Base-by-base conservation (phyloP, 2,888 invertebrate genomes). In the Conomelus anceps region DNA sequence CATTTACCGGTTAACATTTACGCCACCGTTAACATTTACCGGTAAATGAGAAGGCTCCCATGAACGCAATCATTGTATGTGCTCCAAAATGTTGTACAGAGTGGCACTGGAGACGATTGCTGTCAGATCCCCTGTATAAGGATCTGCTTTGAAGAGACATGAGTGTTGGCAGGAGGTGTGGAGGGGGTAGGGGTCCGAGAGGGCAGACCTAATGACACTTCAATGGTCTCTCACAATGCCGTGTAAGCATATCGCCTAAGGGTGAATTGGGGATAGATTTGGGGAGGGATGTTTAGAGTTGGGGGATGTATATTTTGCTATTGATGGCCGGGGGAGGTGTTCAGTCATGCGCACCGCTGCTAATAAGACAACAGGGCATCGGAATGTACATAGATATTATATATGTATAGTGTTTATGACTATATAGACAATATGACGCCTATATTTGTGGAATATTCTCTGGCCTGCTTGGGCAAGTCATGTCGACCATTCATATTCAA, bases 141-240 rank as follows among this genome's bases (percentile, higher is more conserved):
- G 88, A 34, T 87, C 11, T n/a, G 63, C 63, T 63, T 63, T 63
- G 63, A 63, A 34, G 34, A 34, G 63, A n/a, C n/a, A n/a, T n/a
- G n/a, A n/a, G n/a, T n/a, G n/a, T n/a, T n/a, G 63, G 4, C 63
- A n/a, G 63, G 20, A 17, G 34, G 34, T 13, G 34, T 11, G 34
- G 13, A 1, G 34, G 6, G 11, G 13, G 6, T n/a, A n/a, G 7
- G n/a, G 29, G 23, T 24, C 11, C 13, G 26, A 3, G 88, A 22
- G 34, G 34, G 22, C 29, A 86, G 23, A 63, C 86, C 41, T 34
- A 89, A 85, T 85, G 85, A 85, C 24, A 85, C 85, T 85, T 85
- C 23, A 85, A 85, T 85, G 85, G 85, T 85, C 85, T 24, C 85
- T 85, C 24, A 85, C 85, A 85, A 85, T 85, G 85, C 85, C 23